Base-by-base conservation (phyloP, 2,797 vertebrate genomes). In the Scolopax bukidnonensis region DNA sequence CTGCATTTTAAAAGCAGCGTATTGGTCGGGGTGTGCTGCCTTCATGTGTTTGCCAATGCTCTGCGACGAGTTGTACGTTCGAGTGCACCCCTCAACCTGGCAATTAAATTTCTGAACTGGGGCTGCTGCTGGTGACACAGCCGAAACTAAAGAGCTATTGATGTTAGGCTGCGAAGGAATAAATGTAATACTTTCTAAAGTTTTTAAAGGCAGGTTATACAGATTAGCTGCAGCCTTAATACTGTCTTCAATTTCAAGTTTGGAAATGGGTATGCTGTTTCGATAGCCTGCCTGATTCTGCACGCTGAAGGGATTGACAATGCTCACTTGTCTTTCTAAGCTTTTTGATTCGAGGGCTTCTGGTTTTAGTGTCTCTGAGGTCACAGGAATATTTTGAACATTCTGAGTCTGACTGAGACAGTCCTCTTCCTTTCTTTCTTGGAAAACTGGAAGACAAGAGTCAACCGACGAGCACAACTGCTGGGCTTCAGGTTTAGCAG, bases 31-130 rank as follows among this genome's bases (percentile, higher is more conserved):
- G 93, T 99, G 99, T 53, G 98, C 97, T 6, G 98, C 98, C 97
- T 99, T 99, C 99, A 99, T 99, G 92, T 99, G 99, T 95, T 99
- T 99, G 69, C 98, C 98, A 87, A 99, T 99, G 96, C 99, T 99
- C 92, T 99, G 98, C 32, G 98, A 98, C 3, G 98, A 99, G 96
- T 99, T 99, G 91, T 99, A 99, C 2, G 98, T 98, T 93, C 99
- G 98, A 77, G 98, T 98, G 87, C 99, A 99, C 1, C 98, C 98
- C 69, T 98, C 99, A 65, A 99, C 98, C 21, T 99, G 98, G 94
- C 99, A 99, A 91, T 98, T 98, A 87, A 98, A 99, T 84, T 99
- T 98, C 90, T 99, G 98, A 90, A 97, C 1, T 32, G 97, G 96
- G 21, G 95, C 47, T 96, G 97, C 47, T 96, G 97, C 96, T 68